These are phyloP conservation scores for Lophotriccus pileatus DNA, from an alignment of 2,797 vertebrate genomes.

Conservation along the genomic window DNA sequence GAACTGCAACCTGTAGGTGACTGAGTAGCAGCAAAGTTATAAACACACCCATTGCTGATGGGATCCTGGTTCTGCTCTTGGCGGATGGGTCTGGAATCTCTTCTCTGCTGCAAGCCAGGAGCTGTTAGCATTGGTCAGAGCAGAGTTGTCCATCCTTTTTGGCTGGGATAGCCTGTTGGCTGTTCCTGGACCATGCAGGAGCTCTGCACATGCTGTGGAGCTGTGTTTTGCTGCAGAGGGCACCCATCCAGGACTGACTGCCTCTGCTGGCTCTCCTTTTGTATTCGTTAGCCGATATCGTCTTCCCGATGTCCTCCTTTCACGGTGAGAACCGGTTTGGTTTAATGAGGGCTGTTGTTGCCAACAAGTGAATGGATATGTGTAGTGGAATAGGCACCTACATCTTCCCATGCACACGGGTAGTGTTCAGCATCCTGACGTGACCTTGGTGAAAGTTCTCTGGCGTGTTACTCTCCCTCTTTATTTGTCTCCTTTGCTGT, in stretches of 20 bases:
- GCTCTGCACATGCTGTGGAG: accelerated
- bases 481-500: constrained; percentile 38
- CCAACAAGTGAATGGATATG: constrained; percentile 9
- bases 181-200: accelerated
- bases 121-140: background rate
- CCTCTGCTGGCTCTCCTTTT: background rate
- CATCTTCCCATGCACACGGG: constrained; percentile 30
- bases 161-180: background rate
- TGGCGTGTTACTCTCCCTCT: background rate
- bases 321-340: background rate
- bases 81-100: background rate
- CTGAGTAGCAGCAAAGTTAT: background rate
- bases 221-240: background rate
- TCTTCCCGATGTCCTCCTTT: background rate
- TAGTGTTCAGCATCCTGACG: constrained; percentile 22
- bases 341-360: constrained; percentile 8
- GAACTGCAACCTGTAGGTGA: background rate
- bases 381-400: background rate
- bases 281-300: background rate
- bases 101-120: background rate
- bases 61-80: background rate
- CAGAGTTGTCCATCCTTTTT: background rate
- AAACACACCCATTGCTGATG: background rate
- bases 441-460: constrained; percentile 57
- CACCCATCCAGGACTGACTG: background rate